These are phyloP conservation scores for Phymanthus crucifer DNA, from an alignment of 92 coral and sea anemone genomes.

Conservation along the genomic window DNA sequence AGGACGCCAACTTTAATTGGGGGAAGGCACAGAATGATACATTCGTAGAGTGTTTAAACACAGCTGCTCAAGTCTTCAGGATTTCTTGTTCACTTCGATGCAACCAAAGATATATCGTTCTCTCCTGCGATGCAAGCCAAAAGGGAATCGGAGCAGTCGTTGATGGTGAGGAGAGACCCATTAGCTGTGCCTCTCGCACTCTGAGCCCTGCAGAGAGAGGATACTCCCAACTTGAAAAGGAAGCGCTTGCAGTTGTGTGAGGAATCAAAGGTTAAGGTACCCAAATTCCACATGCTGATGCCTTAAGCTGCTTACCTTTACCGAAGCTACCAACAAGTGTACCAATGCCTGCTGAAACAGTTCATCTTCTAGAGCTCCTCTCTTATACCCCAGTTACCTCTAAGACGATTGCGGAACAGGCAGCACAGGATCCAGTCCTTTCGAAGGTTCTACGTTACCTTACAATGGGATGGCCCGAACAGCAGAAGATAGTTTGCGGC, in stretches of 20 bases:
- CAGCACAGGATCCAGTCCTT: background rate
- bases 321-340: background rate
- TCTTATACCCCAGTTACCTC: background rate
- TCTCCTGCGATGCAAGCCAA: background rate
- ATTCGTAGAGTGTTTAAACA: too few species aligned
- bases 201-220: background rate
- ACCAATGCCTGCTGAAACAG: background rate
- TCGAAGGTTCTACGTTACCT: background rate
- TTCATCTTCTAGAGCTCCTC: too few species aligned
- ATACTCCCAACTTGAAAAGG: conserved; percentile 4
- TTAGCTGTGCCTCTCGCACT: background rate
- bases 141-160: background rate
- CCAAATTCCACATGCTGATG: background rate
- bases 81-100: background rate
- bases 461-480: background rate
- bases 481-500: background rate
- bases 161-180: background rate
- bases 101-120: background rate
- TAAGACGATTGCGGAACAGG: background rate
- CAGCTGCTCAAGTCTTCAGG: background rate
- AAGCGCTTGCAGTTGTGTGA: background rate
- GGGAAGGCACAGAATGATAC: background rate
- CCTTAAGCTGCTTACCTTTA: too few species aligned
- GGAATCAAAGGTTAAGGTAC: background rate
- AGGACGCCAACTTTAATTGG: background rate